Percentiles rank a stretch among this genome's conserved stretches.
These are phyloP conservation scores for Busseola fusca DNA, from an alignment of 2,888 invertebrate species.

Conservation along the genomic window DNA sequence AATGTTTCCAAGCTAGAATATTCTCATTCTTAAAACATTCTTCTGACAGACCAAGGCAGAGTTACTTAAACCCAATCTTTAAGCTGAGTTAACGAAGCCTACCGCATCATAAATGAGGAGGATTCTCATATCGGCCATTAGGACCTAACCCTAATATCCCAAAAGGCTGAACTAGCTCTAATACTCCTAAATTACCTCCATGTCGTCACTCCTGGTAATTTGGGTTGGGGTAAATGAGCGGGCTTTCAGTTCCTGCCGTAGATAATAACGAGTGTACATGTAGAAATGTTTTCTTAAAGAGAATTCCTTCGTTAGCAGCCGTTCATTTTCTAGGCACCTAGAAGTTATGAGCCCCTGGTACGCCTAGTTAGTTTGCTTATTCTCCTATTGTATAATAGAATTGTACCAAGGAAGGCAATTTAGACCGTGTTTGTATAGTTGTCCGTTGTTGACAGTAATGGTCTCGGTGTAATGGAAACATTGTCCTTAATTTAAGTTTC, in stretches of 20 bases:
- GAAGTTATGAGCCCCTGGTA: constrained; percentile 34
- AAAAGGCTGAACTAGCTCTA: constrained; percentile 46
- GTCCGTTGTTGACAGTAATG: constrained; percentile 10
- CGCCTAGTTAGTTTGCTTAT: constrained; percentile 19
- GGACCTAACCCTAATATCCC: constrained; percentile 41
- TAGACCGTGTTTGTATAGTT: constrained; percentile 24
- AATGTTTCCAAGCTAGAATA: background rate
- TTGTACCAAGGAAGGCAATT: constrained; percentile 6
- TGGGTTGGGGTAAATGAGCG: constrained; percentile 48
- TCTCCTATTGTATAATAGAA: constrained; percentile 24
- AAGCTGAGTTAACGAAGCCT: constrained; percentile 18
- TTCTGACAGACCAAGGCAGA: background rate
- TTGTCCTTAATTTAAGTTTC: constrained; percentile 6
- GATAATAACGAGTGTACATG: constrained; percentile 43
- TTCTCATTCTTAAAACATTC: background rate
- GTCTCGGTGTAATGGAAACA: constrained; percentile 10
- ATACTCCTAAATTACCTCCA: constrained; percentile 58
- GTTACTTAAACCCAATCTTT: constrained; percentile 18
- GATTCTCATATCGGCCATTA: constrained; percentile 43
- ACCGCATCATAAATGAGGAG: constrained; percentile 30
- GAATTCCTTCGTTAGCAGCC: constrained; percentile 36
- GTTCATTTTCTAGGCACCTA: constrained; percentile 45
- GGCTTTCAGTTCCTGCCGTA: constrained; percentile 31
- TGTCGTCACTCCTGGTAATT: constrained; percentile 50
- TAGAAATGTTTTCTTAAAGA: constrained; percentile 49